Conservation (phyloP, 2,888 invertebrate species). For the Hydrotaea cyrtoneurina region DNA sequence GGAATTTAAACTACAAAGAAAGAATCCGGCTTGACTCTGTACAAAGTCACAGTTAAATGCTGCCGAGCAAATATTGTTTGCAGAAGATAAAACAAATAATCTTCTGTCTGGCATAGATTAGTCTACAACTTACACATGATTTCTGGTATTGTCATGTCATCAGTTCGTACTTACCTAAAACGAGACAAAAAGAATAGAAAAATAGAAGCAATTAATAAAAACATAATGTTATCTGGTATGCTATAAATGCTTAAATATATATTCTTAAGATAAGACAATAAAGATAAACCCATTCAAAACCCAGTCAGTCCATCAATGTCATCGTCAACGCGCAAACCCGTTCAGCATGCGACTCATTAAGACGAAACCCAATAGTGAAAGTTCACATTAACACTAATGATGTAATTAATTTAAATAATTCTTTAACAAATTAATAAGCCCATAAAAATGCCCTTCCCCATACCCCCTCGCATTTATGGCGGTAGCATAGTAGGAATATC, state of each 20-base stretch:
- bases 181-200: slow-evolving; percentile 37
- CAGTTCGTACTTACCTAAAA: slow-evolving; percentile 53
- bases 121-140: not conserved
- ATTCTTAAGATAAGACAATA: slow-evolving; percentile 19
- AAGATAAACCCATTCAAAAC: slow-evolving; percentile 1
- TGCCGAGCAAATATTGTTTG: no score
- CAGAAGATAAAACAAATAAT: no score
- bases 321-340: not conserved
- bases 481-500: no score
- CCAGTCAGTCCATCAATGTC: slow-evolving; percentile 3
- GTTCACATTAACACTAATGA: slow-evolving; percentile 69
- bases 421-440: slow-evolving; percentile 60
- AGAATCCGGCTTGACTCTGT: no score
- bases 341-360: not conserved
- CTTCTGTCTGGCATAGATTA: no score
- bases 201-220: slow-evolving; percentile 37
- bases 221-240: slow-evolving; percentile 4
- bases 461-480: no score
- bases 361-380: slow-evolving; percentile 72
- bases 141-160: not conserved
- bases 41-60: no score
- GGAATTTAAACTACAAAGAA: no score
- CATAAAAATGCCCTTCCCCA: slow-evolving; percentile 4
- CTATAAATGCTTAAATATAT: not conserved
- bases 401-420: slow-evolving; percentile 68